Base-by-base conservation (phyloP, 2,888 invertebrate genomes). In the Pterostichus madidus region DNA sequence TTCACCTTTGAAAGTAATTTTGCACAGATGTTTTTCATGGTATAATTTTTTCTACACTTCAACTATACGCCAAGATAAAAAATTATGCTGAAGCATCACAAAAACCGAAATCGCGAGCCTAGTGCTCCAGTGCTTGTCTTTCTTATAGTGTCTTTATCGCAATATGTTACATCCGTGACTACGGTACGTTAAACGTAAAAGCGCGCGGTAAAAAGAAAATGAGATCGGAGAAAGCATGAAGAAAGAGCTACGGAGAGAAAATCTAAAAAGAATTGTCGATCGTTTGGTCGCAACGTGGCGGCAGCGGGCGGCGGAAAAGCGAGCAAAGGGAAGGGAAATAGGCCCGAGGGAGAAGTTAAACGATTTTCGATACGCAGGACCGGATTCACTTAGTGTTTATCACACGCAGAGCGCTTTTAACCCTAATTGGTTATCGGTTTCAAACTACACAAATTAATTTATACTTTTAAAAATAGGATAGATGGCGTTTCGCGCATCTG, bases 191-290 rank as follows among this genome's bases (percentile, higher is more conserved):
- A 75, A 75, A 52, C 75, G 52, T 49, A 77, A 56, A 52, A 56
- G 35, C 52, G 56, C 35, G 56, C 32, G 56, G 39, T 35, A 56
- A 77, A 56, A 77, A 56, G 56, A 77, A 52, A 71, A 71, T 71
- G 71, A 71, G 71, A 7, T 24, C 17, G 49, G 15, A 44, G 24
- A 24, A 24, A 24, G 17, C 8, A 7, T 6, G 15, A 5, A 39
- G 15, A 71, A 15, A 71, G 49, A 71, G 10, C 39, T 10, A 15
- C 49, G 17, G 5, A 44, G 13, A 71, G 61, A 59, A 78, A 78
- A 78, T 78, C 78, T 78, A 78, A 78, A 78, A 78, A 78, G 61
- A 78, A 78, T 78, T 61, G 78, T 44, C 61, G 78, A 78, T 78
- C 59, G 61, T 59, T 78, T 78, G 61, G 46, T 52, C 78, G 49